Base-by-base conservation (phyloP, 2,888 invertebrate species). In the Anoncus sp. region DNA sequence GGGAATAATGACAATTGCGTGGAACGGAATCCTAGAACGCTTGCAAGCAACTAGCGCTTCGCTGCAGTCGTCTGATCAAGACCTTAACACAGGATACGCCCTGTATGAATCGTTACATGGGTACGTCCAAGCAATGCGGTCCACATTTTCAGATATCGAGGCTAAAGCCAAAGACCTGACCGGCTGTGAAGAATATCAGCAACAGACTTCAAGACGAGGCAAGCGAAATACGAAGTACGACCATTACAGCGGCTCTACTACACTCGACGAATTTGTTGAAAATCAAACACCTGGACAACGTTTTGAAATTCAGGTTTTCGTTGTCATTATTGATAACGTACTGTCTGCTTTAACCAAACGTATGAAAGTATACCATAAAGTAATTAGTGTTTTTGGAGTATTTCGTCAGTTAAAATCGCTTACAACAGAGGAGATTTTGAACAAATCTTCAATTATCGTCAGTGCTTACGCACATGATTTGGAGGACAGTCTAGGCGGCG, bases 41-140 rank as follows among this genome's bases (percentile, higher is more conserved):
- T 80, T 80, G 40, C 80, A 82, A 80, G 78, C 73, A 55, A 75
- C 80, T 74, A 82, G 74, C 57, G 80, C 79, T 81, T 77, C 75
- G 66, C 66, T 84, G 63, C 81, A 81, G 77, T 82, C 71, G 45
- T 63, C 76, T 76, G 73, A 81, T 75, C 66, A 75, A 81, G 82
- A 83, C 76, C 77, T 77, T 51, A 80, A 75, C 53, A 81, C 79
- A 35, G 75, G 73, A 75, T 75, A 79, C 71, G 65, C 77, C 55
- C 65, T 79, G 51, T 81, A 79, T 78, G 57, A 76, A 82, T 79
- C 79, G 67, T 70, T 79, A 79, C 71, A 81, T 66, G 71, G 75
- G 43, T 80, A 77, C 69, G 74, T 67, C 62, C 69, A 75, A 75
- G 62, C 74, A 75, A 79, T 79, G 74, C 73, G 70, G 59, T 74